Evolutionary conservation across 1,140 invertebrate species (phyloP).

Genomic region (Delia radicum): DNA sequence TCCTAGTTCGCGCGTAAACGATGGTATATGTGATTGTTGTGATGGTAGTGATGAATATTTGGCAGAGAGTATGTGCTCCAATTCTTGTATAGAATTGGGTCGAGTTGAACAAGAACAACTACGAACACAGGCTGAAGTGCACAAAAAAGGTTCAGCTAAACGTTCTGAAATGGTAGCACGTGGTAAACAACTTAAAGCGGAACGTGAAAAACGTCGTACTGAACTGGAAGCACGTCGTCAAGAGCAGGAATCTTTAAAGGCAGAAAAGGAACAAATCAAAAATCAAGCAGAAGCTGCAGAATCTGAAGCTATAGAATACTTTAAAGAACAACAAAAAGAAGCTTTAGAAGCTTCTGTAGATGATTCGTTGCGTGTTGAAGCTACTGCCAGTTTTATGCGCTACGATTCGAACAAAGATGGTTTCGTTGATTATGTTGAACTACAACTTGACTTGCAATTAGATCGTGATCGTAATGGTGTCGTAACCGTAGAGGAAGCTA

Average conservation of each 20-base stretch:
- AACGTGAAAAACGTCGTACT: constrained; percentile 68
- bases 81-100: constrained; percentile 84
- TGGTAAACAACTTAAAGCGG: constrained; percentile 73
- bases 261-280: constrained; percentile 75
- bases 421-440: constrained; percentile 73
- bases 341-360: constrained; percentile 62
- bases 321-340: constrained; percentile 68
- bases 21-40: constrained; percentile 98
- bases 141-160: constrained; percentile 75
- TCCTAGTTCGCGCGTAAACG: constrained; percentile 89
- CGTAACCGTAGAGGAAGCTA: constrained; percentile 73
- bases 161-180: constrained; percentile 73
- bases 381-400: constrained; percentile 68
- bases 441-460: constrained; percentile 76
- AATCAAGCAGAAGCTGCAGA: constrained; percentile 72
- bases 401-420: constrained; percentile 79
- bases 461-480: constrained; percentile 87
- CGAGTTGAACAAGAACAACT: constrained; percentile 74
- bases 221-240: constrained; percentile 72
- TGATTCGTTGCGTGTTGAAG: constrained; percentile 60
- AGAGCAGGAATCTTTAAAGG: constrained; percentile 70
- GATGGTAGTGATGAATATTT: constrained; percentile 92
- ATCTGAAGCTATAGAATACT: constrained; percentile 73
- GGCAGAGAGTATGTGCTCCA: constrained; percentile 65
- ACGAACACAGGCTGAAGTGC: constrained; percentile 69